Base-by-base conservation (phyloP, 2,888 invertebrate species). In the Mechanitis mazaeus region DNA sequence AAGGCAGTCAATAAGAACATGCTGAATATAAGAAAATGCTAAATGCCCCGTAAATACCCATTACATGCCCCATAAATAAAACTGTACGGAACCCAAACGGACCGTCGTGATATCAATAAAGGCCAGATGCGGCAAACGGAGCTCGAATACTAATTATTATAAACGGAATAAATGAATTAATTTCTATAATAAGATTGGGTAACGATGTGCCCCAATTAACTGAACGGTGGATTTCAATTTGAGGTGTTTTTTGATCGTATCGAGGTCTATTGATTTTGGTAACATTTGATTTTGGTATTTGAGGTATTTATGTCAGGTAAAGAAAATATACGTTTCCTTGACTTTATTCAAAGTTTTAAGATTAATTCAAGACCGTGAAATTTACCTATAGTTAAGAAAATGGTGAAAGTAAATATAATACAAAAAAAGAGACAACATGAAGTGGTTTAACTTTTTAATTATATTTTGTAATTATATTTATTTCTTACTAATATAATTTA, bases 91-190 rank as follows among this genome's bases (percentile, higher is more conserved):
- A 64, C 65, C 66, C 64, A 45, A 59, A 62, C 53, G 58, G 58
- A 46, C 45, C 42, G 45, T 45, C 45, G 50, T 63, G 65, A 68
- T 68, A 70, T 69, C 70, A 71, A 70, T 71, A 69, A 64, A 67
- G 69, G 64, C 65, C 72, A 72, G 72, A 69, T 70, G 71, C 64
- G 65, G 69, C 68, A 75, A 76, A 75, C 71, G 74, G 64, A 76
- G 69, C 69, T 73, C 79, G 84, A 81, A 86, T 85, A 84, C 81
- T 85, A 85, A 85, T 85, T 84, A 85, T 84, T 84, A 80, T 80
- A 73, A 76, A 75, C 71, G 73, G 78, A 79, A 81, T 80, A 81
- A 82, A 69, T 69, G 66, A 72, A 71, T 71, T 71, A 64, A 71
- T 69, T 69, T 66, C 66, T 62, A 50, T 67, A 69, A 70, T 70